A percentile compares a stretch with the other conserved stretches of the same genome.
Evolutionary conservation across 2,888 invertebrate species (phyloP).

Genomic region (Actias luna): DNA sequence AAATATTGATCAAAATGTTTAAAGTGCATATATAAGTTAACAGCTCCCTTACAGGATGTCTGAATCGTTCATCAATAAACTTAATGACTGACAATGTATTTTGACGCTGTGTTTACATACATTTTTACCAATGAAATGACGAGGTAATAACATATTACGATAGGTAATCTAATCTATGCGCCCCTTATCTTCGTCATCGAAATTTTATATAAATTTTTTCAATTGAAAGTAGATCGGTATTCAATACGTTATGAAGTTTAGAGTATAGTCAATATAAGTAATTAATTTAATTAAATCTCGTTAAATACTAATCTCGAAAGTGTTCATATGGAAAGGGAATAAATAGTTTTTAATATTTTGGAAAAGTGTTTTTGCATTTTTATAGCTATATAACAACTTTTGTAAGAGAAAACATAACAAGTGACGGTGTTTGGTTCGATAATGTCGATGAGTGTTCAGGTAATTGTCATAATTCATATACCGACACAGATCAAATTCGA

Average conservation of each 20-base stretch:
- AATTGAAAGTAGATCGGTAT: background rate
- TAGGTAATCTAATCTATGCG: background rate
- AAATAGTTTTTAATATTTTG: background rate
- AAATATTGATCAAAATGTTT: background rate
- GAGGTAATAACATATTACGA: background rate
- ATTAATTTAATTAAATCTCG: background rate
- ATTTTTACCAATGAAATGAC: background rate
- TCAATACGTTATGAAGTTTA: background rate
- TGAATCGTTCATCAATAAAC: slow-evolving; percentile 52
- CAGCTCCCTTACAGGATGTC: slow-evolving; percentile 49
- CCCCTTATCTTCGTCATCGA: background rate
- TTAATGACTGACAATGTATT: slow-evolving; percentile 9
- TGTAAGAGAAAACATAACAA: background rate
- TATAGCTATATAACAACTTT: background rate
- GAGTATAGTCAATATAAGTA: background rate
- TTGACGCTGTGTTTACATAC: background rate
- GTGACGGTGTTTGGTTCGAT: background rate
- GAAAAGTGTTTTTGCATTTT: background rate
- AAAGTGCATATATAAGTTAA: slow-evolving; percentile 27
- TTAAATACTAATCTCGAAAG: background rate
- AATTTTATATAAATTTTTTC: background rate
- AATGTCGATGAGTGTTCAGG: slow-evolving; percentile 9
- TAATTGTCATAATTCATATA: background rate
- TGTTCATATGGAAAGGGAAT: background rate
- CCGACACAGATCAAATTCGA: background rate